Percentiles rank a stretch among this genome's conserved stretches.
These are phyloP conservation scores for Amphipoea lucens DNA, from an alignment of 2,888 invertebrate genomes.

Conservation along the genomic window DNA sequence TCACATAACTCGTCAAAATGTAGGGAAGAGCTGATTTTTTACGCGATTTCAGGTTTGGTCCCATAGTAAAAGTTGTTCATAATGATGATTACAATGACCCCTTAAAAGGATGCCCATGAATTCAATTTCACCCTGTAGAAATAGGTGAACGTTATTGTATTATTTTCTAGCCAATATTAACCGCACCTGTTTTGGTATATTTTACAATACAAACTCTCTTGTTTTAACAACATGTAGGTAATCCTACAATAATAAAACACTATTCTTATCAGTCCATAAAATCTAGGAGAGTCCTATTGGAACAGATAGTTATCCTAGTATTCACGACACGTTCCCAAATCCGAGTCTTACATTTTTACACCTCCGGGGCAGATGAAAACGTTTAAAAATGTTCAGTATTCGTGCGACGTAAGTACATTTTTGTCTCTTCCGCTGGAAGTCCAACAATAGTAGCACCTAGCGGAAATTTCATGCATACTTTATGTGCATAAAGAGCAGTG, in stretches of 20 bases:
- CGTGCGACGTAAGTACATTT: constrained; percentile 45
- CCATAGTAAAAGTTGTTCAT: too few relatives aligned
- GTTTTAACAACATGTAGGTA: not conserved
- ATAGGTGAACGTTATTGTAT: not conserved
- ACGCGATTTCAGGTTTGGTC: too few relatives aligned
- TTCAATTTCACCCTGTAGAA: too few relatives aligned
- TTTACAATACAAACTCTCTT: not conserved
- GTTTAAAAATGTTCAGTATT: constrained; percentile 46
- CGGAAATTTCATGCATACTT: constrained; percentile 53
- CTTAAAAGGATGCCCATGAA: too few relatives aligned
- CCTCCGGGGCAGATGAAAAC: constrained; percentile 42
- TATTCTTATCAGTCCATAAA: not conserved
- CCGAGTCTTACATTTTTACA: constrained; percentile 1
- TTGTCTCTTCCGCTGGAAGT: constrained; percentile 47
- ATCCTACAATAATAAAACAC: not conserved
- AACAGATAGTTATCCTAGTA: not conserved
- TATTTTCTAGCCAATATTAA: not conserved
- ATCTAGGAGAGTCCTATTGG: not conserved
- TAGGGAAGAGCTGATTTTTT: too few relatives aligned
- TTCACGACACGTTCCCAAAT: constrained; percentile 12
- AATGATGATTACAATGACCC: too few relatives aligned
- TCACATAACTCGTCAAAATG: too few relatives aligned
- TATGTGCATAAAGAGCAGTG: constrained; percentile 36
- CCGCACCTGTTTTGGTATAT: not conserved
- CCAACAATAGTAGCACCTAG: constrained; percentile 36